These are phyloP conservation scores for Serilophus lunatus DNA, from an alignment of 2,113 vertebrate species.

Conservation along the genomic window DNA sequence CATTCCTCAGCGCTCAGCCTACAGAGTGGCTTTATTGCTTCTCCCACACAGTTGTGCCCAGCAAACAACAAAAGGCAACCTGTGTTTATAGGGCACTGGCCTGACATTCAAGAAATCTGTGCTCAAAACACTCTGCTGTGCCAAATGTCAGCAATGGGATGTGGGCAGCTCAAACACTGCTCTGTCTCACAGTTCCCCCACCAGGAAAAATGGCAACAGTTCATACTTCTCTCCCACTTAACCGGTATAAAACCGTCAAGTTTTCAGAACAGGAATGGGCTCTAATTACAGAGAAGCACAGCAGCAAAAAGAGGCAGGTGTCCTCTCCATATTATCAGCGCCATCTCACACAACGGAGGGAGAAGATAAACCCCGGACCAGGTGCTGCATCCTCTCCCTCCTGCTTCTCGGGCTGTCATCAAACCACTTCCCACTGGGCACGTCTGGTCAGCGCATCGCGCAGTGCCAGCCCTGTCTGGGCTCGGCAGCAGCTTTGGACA, in stretches of 20 bases:
- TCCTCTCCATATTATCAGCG: neutral
- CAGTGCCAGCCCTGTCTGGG: neutral
- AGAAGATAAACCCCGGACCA: neutral
- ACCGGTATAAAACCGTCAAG: neutral
- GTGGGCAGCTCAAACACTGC: conserved; percentile 47
- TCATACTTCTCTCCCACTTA: neutral
- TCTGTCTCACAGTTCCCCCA: conserved; percentile 7
- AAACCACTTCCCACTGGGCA: neutral
- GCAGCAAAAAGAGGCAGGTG: accelerated
- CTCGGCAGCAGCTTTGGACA: accelerated
- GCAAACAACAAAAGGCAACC: conserved; percentile 55
- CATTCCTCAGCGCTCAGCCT: conserved; percentile 28
- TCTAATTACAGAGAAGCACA: neutral
- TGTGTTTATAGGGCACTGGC: conserved; percentile 48
- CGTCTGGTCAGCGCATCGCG: accelerated
- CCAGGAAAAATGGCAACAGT: conserved; percentile 39
- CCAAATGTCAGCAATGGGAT: conserved; percentile 43
- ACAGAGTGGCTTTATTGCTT: conserved; percentile 19
- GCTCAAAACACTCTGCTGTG: conserved; percentile 8
- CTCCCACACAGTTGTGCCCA: conserved; percentile 5
- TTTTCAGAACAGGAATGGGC: neutral
- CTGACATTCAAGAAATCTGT: conserved; percentile 46
- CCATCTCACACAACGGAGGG: neutral
- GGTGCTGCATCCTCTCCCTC: neutral
- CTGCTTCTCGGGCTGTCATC: neutral